Conservation (phyloP, 2,113 vertebrate species). For the Chaetura pelagica region DNA sequence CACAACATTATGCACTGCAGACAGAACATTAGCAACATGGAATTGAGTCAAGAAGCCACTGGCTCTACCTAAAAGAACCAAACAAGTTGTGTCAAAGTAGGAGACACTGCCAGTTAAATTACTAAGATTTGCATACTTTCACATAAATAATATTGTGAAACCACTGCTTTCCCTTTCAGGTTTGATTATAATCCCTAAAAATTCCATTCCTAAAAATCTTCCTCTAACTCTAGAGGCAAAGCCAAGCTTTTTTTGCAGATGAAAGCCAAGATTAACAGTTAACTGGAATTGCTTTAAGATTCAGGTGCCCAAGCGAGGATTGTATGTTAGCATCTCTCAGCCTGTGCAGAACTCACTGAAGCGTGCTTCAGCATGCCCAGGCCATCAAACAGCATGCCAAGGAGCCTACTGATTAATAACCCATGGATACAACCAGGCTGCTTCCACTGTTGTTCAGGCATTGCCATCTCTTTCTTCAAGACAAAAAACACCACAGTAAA, state of each 20-base stretch:
- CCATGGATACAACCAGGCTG: neutral
- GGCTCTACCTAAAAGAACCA: neutral
- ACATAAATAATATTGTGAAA: neutral
- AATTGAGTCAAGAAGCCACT: neutral
- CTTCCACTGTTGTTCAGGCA: neutral
- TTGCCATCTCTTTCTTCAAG: neutral
- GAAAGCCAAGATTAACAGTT: neutral
- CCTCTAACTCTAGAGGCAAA: neutral
- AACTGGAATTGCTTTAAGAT: neutral
- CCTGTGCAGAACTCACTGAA: neutral
- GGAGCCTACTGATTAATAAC: neutral
- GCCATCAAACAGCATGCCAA: neutral
- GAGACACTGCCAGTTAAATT: neutral
- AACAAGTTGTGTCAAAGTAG: neutral
- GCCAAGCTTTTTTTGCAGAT: neutral
- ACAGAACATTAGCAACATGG: neutral
- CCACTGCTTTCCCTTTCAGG: neutral
- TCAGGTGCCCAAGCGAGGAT: neutral
- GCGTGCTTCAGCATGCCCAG: neutral
- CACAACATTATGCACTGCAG: neutral
- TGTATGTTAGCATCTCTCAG: neutral
- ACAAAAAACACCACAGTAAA: neutral
- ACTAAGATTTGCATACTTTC: neutral
- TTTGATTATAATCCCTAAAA: neutral
- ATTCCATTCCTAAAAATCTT: neutral